Base-by-base conservation (phyloP, 1,140 invertebrate species). In the Fopius arisanus region DNA sequence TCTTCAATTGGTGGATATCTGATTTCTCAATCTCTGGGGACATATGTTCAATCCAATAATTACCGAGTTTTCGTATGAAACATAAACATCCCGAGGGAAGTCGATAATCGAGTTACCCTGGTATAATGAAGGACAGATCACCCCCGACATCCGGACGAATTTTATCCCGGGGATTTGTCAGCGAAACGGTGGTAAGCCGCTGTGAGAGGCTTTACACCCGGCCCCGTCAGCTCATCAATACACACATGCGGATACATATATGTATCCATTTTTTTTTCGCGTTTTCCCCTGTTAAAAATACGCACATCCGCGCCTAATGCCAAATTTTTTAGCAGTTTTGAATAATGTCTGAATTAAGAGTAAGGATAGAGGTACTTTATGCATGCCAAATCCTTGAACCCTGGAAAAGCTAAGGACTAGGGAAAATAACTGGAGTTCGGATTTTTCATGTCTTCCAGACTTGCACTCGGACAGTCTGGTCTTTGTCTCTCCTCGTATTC, bases 111-210 rank as follows among this genome's bases (percentile, higher is more conserved):
- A 51, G 43, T 51, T 51, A 3, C 43, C 3, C n/a, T n/a, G 19
- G 5, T 26, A 59, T 59, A 59, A 59, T 59, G 21, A 51, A 51
- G 43, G 43, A 28, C 54, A 26, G 19, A 59, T 59, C 54, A n/a
- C 21, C 54, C 43, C 14, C 19, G 19, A 59, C 54, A 59, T 59
- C 54, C 54, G 19, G 23, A 59, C 23, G 19, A 26, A 59, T 14
- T 59, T 59, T 59, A 59, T 59, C 54, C 54, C 54, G 10, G n/a
- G 43, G 54, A 59, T 59, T 59, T 59, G 54, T 59, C 23, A 23
- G 54, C 26, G 54, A 14, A 23, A 26, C 19, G 54, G 19, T 12
- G 10, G 54, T 59, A 59, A 59, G 54, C 54, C 54, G 19, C 23
- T 59, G n/a, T n/a, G 54, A 59, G 54, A 59, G 19, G 54, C 19